phyloP scores from a whole-genome alignment of 2,888 invertebrate species.

The Nomada ruficornis region DNA sequence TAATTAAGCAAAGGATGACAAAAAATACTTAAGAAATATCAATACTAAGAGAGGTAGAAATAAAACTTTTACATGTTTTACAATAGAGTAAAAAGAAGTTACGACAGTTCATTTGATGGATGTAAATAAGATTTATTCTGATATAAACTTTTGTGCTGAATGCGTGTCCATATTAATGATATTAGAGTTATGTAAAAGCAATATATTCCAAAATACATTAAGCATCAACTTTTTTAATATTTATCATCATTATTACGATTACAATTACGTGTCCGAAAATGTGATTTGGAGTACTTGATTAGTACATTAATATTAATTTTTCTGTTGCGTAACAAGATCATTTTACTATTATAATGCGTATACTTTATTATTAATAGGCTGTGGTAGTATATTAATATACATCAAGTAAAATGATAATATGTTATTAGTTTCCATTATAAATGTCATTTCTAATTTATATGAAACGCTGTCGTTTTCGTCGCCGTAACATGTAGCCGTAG shows the following conservation, averaged over 20 bases:
- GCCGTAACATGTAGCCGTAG: neutral
- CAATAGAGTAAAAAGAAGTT: conserved; percentile 10
- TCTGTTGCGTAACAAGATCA: conserved; percentile 15
- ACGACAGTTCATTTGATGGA: conserved; percentile 18
- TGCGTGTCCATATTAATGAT: conserved; percentile 6
- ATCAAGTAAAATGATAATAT: conserved; percentile 19
- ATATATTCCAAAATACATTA: conserved; percentile 22
- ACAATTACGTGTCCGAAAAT: neutral
- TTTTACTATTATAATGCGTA: conserved; percentile 16
- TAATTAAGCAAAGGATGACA: conserved; percentile 8
- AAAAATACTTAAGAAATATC: conserved; percentile 3
- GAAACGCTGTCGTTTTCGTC: conserved; percentile 3
- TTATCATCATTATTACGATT: neutral
- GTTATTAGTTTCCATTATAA: conserved; percentile 7
- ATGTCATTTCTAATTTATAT: conserved; percentile 10
- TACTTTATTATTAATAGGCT: conserved; percentile 48
- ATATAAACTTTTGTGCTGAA: conserved; percentile 28
- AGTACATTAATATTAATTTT: conserved; percentile 11
- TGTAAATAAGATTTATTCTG: conserved; percentile 35
- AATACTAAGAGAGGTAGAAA: conserved; percentile 5
- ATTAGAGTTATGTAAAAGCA: conserved; percentile 20
- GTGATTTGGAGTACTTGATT: neutral
- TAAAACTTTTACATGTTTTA: conserved; percentile 23
- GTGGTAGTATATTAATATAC: conserved; percentile 47
- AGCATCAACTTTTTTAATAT: conserved; percentile 4